Conservation (phyloP, 2,113 vertebrate species). For the Ammodytes marinus region DNA sequence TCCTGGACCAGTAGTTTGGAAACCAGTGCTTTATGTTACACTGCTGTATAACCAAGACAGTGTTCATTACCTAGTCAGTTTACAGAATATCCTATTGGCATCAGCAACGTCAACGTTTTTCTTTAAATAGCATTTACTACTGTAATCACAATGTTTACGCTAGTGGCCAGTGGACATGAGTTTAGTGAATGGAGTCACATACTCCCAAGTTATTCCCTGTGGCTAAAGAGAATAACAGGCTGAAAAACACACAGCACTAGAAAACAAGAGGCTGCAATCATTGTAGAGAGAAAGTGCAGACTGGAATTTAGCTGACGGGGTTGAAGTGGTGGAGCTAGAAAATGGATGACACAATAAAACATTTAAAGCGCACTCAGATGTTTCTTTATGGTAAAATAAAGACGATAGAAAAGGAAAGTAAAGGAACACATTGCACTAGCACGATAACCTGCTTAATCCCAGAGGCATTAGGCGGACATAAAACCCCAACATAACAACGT, state of each 20-base stretch:
- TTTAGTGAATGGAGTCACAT: constrained; percentile 4
- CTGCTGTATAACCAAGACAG: not conserved
- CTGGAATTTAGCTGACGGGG: constrained; percentile 39
- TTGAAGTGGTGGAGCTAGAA: constrained; percentile 41
- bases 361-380: constrained; percentile 32
- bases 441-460: constrained; percentile 31
- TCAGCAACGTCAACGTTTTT: not conserved
- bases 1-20: not conserved
- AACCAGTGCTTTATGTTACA: not conserved
- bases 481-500: constrained; percentile 10
- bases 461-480: constrained; percentile 13
- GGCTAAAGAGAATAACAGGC: constrained; percentile 2
- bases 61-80: not conserved
- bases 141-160: constrained; percentile 4
- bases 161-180: not conserved
- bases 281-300: constrained; percentile 26
- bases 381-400: constrained; percentile 40
- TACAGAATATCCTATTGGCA: not conserved
- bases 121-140: not conserved
- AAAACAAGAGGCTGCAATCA: constrained; percentile 26
- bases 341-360: constrained; percentile 58
- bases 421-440: constrained; percentile 7
- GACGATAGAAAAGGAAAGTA: constrained; percentile 28
- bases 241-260: constrained; percentile 16
- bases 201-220: constrained; percentile 24